Conservation (phyloP, 92 coral and sea anemone genomes). For the Zoanthus solanderi region DNA sequence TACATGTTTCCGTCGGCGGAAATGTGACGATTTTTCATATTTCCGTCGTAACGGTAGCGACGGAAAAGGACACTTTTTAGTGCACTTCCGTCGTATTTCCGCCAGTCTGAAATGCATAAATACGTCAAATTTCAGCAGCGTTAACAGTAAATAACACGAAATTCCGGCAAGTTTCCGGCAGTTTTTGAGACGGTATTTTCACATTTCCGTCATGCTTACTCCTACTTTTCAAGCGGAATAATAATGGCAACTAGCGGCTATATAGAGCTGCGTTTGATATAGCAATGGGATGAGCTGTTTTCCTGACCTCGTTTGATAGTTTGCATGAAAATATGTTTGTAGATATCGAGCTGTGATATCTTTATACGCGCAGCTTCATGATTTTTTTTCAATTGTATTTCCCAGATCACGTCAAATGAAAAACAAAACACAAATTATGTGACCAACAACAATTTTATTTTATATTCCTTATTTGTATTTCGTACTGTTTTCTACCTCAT, state of each 20-base stretch:
- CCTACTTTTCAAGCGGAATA: not conserved
- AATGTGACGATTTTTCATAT: too few species aligned
- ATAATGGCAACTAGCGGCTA: not conserved
- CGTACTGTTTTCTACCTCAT: slow-evolving; percentile 23
- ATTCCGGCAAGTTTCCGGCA: too few species aligned
- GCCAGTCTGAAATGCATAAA: not conserved
- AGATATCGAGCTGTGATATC: slow-evolving; percentile 1
- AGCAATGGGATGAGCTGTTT: too few species aligned
- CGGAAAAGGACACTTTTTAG: slow-evolving; percentile 14
- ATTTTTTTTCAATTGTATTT: slow-evolving; percentile 12
- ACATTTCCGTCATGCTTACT: too few species aligned
- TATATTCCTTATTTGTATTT: slow-evolving; percentile 16
- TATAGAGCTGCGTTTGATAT: too few species aligned
- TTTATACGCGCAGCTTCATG: slow-evolving; percentile 2
- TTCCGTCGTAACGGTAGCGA: not conserved
- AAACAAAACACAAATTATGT: not conserved
- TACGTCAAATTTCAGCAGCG: not conserved
- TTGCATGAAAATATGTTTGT: not conserved
- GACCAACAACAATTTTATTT: slow-evolving; percentile 23
- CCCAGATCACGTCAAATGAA: not conserved
- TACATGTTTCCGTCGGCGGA: too few species aligned
- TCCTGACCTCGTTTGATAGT: not conserved
- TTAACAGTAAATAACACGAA: not conserved
- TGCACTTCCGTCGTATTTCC: slow-evolving; percentile 5
- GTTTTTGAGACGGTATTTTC: too few species aligned